Conservation (phyloP, 2,888 invertebrate genomes). For the Bibio marci region DNA sequence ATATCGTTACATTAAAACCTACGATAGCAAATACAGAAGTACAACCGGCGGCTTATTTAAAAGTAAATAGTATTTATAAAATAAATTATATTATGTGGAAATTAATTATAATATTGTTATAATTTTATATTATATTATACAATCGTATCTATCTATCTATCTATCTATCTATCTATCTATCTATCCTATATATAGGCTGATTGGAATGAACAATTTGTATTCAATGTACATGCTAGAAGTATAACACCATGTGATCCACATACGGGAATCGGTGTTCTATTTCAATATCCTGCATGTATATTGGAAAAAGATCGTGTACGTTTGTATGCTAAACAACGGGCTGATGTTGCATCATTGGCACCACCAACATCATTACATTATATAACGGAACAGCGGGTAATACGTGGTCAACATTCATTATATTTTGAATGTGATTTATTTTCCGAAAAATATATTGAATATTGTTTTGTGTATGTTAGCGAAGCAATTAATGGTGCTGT, state of each 20-base stretch:
- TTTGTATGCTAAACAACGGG: constrained; percentile 54
- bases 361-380: constrained; percentile 45
- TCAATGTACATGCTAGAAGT: constrained; percentile 68
- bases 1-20: constrained; percentile 55
- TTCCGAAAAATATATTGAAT: constrained; percentile 67
- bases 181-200: constrained; percentile 39
- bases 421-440: constrained; percentile 68
- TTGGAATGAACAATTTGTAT: constrained; percentile 71
- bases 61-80: constrained; percentile 30
- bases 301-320: constrained; percentile 60
- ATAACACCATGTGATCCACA: constrained; percentile 68
- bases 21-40: constrained; percentile 42
- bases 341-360: constrained; percentile 47
- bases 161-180: background rate
- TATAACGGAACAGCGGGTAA: constrained; percentile 45
- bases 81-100: constrained; percentile 16
- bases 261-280: constrained; percentile 56
- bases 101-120: constrained; percentile 18
- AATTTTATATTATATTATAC: constrained; percentile 7
- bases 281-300: constrained; percentile 72
- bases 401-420: constrained; percentile 56
- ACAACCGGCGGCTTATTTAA: constrained; percentile 49
- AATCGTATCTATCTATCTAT: background rate
- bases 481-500: constrained; percentile 73
- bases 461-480: constrained; percentile 77